Evolutionary conservation across 2,113 vertebrate genomes (phyloP).

Genomic region (Solea solea): DNA sequence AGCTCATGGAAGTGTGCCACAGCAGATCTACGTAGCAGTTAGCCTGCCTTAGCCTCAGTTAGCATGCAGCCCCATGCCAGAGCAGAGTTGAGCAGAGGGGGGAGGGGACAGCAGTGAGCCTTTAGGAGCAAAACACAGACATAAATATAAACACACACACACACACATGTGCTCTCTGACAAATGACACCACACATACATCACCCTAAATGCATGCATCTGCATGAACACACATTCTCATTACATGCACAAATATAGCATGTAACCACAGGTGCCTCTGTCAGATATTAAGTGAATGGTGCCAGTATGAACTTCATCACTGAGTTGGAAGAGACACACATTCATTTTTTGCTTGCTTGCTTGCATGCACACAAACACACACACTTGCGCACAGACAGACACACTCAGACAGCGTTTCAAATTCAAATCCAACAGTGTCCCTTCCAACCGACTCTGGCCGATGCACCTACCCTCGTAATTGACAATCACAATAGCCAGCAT

Average conservation of each 20-base stretch:
- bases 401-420: slow-evolving; percentile 23
- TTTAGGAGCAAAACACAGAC: slow-evolving; percentile 57
- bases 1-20: slow-evolving; percentile 23
- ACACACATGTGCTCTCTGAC: slow-evolving; percentile 30
- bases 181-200: slow-evolving; percentile 8
- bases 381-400: slow-evolving; percentile 15
- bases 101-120: slow-evolving; percentile 44
- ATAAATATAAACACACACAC: slow-evolving; percentile 51
- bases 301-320: slow-evolving; percentile 41
- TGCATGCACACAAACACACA: not conserved
- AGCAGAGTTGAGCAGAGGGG: slow-evolving; percentile 51
- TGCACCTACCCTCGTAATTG: slow-evolving; percentile 82
- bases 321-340: slow-evolving; percentile 12
- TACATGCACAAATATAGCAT: slow-evolving; percentile 11
- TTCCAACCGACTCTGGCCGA: slow-evolving; percentile 31
- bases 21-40: slow-evolving; percentile 42
- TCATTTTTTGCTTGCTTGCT: too few species aligned
- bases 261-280: slow-evolving; percentile 1
- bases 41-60: slow-evolving; percentile 48
- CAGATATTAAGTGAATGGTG: slow-evolving; percentile 11
- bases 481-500: slow-evolving; percentile 83
- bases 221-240: not conserved
- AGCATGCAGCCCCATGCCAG: slow-evolving; percentile 67
- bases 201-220: not conserved
- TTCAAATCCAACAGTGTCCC: slow-evolving; percentile 29